These are phyloP conservation scores for Graptemys geographica DNA, from an alignment of 2,797 vertebrate genomes.

Conservation along the genomic window DNA sequence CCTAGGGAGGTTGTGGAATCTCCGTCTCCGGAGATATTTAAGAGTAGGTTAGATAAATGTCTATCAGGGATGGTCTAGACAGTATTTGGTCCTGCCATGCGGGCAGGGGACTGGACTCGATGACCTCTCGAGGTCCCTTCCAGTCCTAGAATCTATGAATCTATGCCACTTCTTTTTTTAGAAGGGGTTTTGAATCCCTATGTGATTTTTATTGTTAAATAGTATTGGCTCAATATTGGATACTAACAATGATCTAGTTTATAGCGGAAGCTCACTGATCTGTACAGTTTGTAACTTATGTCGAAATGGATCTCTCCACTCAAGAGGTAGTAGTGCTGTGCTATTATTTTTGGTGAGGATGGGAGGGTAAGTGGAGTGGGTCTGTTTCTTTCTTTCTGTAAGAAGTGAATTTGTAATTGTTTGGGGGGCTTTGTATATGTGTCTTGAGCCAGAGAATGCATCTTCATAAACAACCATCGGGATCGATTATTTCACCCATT, in stretches of 20 bases:
- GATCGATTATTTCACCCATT: slow-evolving; percentile 50
- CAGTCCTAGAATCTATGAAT: too few species aligned
- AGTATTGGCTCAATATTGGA: not conserved
- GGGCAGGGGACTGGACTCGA: too few species aligned
- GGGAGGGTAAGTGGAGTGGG: not conserved
- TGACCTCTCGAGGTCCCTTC: too few species aligned
- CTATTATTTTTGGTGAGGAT: not conserved
- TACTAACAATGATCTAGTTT: not conserved
- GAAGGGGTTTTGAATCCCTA: not conserved
- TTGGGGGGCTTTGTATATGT: not conserved
- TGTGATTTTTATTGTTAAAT: not conserved
- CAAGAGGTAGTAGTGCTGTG: not conserved
- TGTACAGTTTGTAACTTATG: not conserved
- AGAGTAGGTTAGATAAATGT: too few species aligned
- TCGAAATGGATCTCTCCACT: not conserved
- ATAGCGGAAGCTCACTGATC: not conserved
- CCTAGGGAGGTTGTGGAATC: too few species aligned
- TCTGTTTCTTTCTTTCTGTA: not conserved
- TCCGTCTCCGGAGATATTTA: too few species aligned
- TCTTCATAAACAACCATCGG: not conserved
- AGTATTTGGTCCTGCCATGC: too few species aligned
- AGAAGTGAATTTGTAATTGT: not conserved
- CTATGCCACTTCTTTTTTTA: not conserved
- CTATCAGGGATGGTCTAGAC: too few species aligned
- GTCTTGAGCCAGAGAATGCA: not conserved